These are phyloP conservation scores for Epicauta chinensis DNA, from an alignment of 1,140 invertebrate species.

Conservation along the genomic window DNA sequence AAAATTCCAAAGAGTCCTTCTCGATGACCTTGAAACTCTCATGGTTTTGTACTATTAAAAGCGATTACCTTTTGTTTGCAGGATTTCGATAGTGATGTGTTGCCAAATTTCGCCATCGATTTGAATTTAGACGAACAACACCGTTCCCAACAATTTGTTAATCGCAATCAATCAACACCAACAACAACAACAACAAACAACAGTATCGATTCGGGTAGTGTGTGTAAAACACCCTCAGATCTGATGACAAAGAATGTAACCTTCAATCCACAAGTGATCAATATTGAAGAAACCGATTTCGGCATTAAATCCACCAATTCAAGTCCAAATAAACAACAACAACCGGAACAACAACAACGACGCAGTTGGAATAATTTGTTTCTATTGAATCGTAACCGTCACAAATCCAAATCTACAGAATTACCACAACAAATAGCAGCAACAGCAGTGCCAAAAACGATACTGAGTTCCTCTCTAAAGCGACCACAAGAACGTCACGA, in stretches of 20 bases:
- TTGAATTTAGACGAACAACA: constrained; percentile 37
- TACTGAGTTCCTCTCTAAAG: constrained; percentile 27
- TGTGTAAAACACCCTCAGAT: constrained; percentile 37
- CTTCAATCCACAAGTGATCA: constrained; percentile 41
- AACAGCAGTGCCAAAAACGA: constrained; percentile 40
- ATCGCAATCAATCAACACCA: constrained; percentile 6
- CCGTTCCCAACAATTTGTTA: constrained; percentile 31
- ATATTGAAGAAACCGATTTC: constrained; percentile 23
- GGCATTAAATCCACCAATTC: not conserved
- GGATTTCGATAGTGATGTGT: constrained; percentile 36
- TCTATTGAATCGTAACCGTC: no score
- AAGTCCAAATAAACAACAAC: constrained; percentile 13
- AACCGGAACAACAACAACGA: constrained; percentile 21
- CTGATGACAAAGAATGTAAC: constrained; percentile 37
- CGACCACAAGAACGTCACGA: no score
- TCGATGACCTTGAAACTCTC: no score
- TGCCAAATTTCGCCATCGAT: constrained; percentile 41
- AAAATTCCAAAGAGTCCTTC: no score
- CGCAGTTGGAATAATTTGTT: not conserved
- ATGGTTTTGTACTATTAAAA: no score
- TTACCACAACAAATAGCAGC: constrained; percentile 8
- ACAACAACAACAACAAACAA: constrained; percentile 20
- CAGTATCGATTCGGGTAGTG: constrained; percentile 35
- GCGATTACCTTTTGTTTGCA: constrained; percentile 1
- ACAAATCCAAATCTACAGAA: constrained; percentile 13